These are phyloP conservation scores for Xestia sexstrigata DNA, from an alignment of 2,888 invertebrate species.

Conservation along the genomic window DNA sequence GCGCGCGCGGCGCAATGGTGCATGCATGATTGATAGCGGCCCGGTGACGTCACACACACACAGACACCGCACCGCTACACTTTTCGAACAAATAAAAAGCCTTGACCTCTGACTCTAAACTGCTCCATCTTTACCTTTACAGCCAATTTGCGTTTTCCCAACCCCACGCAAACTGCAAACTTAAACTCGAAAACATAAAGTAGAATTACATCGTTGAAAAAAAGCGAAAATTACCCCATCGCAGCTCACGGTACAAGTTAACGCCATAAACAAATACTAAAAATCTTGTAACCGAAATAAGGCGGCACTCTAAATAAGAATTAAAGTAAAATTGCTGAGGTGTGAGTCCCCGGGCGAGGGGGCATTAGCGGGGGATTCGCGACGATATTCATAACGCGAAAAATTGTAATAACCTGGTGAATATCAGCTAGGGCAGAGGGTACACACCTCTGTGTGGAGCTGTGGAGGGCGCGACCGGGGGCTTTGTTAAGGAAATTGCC, in stretches of 20 bases:
- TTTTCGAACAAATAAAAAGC: constrained; percentile 82
- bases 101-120: constrained; percentile 83
- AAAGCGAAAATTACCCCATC: constrained; percentile 85
- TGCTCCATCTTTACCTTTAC: constrained; percentile 70
- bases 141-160: constrained; percentile 80
- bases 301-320: constrained; percentile 90
- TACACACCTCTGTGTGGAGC: constrained; percentile 72
- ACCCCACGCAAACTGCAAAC: constrained; percentile 73
- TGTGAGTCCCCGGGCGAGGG: constrained; percentile 85
- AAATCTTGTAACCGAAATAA: constrained; percentile 90
- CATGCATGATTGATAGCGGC: constrained; percentile 89
- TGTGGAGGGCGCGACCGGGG: constrained; percentile 79
- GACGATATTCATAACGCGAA: constrained; percentile 90
- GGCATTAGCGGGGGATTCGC: constrained; percentile 80
- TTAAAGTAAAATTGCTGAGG: constrained; percentile 90
- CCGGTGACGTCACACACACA: constrained; percentile 82
- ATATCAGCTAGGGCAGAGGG: constrained; percentile 82
- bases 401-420: constrained; percentile 90
- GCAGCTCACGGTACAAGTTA: constrained; percentile 81
- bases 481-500: constrained; percentile 88
- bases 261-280: constrained; percentile 89
- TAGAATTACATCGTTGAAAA: constrained; percentile 82
- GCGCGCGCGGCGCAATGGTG: constrained; percentile 88
- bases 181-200: constrained; percentile 76
- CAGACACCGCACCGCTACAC: constrained; percentile 78